Conservation (phyloP, 2,113 vertebrate species). For the Salvelinus namaycush region DNA sequence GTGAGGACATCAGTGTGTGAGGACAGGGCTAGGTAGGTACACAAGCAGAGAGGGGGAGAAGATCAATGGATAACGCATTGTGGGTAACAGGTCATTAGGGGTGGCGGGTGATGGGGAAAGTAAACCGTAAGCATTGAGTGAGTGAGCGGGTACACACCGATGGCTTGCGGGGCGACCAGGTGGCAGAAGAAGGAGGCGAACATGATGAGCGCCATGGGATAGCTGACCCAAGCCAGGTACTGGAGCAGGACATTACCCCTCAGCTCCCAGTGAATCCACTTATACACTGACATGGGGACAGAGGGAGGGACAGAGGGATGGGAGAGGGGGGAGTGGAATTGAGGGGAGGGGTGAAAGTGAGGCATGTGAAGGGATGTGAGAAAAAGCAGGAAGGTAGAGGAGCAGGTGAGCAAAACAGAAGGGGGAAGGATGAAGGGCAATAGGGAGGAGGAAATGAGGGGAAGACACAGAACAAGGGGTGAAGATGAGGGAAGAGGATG, state of each 20-base stretch:
- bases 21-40: background rate
- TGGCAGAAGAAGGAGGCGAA: constrained; percentile 93
- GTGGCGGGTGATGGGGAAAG: background rate
- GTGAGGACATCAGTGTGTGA: background rate
- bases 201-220: constrained; percentile 86
- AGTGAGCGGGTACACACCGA: constrained; percentile 77
- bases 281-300: constrained; percentile 80
- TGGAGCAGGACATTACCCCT: constrained; percentile 82
- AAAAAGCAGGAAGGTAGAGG: background rate
- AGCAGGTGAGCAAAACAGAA: no score
- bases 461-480: background rate
- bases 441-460: background rate
- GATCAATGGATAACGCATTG: background rate
- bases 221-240: constrained; percentile 86
- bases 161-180: constrained; percentile 89
- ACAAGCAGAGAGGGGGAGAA: no score
- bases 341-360: background rate
- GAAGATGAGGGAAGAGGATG: background rate
- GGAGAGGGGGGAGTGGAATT: background rate
- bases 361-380: constrained; percentile 1
- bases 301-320: background rate
- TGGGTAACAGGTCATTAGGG: background rate
- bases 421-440: background rate
- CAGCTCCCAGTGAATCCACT: constrained; percentile 84
- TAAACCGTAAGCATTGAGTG: background rate